A percentile compares a stretch with the other conserved stretches of the same genome.
Conservation (phyloP, 2,888 invertebrate genomes). For the Synergus itoensis region DNA sequence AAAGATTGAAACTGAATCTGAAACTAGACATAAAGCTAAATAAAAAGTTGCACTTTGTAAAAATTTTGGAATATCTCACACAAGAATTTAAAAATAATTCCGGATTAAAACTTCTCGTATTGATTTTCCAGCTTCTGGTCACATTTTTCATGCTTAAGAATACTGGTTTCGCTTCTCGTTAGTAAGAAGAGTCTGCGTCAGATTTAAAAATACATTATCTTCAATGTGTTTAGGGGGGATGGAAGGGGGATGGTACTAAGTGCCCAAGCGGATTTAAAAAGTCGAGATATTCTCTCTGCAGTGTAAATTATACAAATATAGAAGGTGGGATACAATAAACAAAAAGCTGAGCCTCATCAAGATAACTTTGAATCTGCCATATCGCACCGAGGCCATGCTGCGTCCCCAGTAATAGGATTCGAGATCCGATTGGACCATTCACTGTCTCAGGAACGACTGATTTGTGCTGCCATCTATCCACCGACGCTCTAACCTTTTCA, state of each 20-base stretch:
- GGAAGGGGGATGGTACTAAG: not conserved
- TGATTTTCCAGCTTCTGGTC: not conserved
- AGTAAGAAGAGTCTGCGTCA: conserved; percentile 22
- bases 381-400: conserved; percentile 61
- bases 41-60: not conserved
- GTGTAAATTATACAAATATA: conserved; percentile 52
- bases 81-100: not conserved
- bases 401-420: conserved; percentile 64
- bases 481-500: conserved; percentile 63
- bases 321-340: conserved; percentile 44
- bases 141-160: conserved; percentile 30
- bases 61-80: not conserved
- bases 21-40: no score
- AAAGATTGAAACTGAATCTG: not conserved
- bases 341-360: conserved; percentile 43
- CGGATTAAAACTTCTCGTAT: not conserved
- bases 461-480: conserved; percentile 73
- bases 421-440: conserved; percentile 66
- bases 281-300: conserved; percentile 45
- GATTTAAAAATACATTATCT: conserved; percentile 41
- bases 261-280: conserved; percentile 40
- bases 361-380: conserved; percentile 50
- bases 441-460: conserved; percentile 64
- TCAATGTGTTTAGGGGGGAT: not conserved
- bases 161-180: conserved; percentile 38